Evolutionary conservation across 1,140 invertebrate genomes (phyloP).

Genomic region (Nephila pilipes): DNA sequence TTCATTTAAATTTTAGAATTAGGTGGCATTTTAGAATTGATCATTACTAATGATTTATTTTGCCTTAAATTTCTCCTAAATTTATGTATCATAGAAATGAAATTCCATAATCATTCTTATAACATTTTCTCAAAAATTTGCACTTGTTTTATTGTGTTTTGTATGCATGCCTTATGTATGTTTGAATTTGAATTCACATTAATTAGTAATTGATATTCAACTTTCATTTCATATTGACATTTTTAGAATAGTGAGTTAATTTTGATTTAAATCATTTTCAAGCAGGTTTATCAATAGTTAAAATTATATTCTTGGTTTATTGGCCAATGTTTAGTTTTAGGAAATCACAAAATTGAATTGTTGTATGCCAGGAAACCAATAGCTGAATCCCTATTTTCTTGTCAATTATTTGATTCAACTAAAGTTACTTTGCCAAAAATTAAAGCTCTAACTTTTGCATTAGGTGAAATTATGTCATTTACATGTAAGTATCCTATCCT

Average conservation of each 20-base stretch:
- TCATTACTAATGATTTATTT: too few species aligned
- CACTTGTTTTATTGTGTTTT: too few species aligned
- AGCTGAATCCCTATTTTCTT: slow-evolving; percentile 96
- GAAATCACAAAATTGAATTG: slow-evolving; percentile 91
- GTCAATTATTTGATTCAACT: slow-evolving; percentile 95
- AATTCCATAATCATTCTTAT: background rate
- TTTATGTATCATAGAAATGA: too few species aligned
- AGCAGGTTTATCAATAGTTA: background rate
- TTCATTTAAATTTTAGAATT: too few species aligned
- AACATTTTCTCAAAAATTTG: too few species aligned
- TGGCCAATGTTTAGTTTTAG: slow-evolving; percentile 80
- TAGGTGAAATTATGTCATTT: slow-evolving; percentile 92
- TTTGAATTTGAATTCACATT: background rate
- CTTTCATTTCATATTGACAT: background rate
- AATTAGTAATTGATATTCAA: too few species aligned
- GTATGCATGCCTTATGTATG: too few species aligned
- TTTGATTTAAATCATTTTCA: background rate
- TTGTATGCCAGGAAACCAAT: slow-evolving; percentile 94
- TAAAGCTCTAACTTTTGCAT: slow-evolving; percentile 89
- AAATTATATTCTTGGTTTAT: background rate
- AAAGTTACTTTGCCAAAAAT: slow-evolving; percentile 86
- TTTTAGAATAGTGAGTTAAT: background rate
- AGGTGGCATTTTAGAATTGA: too few species aligned
- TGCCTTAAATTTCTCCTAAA: too few species aligned
- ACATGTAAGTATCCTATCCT: slow-evolving; percentile 86